Percentiles rank a stretch among this genome's conserved stretches.
Conservation (phyloP, 2,888 invertebrate genomes). For the Mythimna loreyi region DNA sequence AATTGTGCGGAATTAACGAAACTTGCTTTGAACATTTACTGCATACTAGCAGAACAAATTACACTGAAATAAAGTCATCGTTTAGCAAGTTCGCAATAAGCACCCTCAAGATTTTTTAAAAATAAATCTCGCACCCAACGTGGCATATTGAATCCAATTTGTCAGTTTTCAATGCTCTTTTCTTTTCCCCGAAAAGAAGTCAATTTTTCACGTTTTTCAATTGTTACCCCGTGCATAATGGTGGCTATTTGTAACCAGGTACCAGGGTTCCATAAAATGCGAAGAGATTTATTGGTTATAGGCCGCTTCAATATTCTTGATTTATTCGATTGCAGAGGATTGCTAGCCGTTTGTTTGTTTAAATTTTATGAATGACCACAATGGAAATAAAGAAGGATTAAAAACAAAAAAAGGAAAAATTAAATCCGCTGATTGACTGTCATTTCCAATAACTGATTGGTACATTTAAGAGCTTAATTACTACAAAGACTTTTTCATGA, state of each 20-base stretch:
- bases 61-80: neutral
- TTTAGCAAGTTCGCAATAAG: conserved; percentile 5
- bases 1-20: neutral
- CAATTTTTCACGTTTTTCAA: conserved; percentile 53
- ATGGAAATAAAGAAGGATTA: neutral
- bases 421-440: neutral
- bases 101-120: conserved; percentile 4
- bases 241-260: conserved; percentile 48
- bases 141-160: conserved; percentile 29
- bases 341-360: neutral
- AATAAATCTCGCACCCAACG: conserved; percentile 22
- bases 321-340: conserved; percentile 1
- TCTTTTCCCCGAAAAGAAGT: conserved; percentile 22
- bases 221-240: conserved; percentile 39
- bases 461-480: too few species aligned
- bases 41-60: neutral
- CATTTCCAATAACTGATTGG: neutral
- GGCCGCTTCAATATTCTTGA: conserved; percentile 21
- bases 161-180: conserved; percentile 23
- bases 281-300: conserved; percentile 40
- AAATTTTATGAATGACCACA: neutral
- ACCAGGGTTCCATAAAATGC: conserved; percentile 43
- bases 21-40: neutral
- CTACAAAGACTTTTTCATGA: neutral
- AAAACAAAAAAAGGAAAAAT: too few species aligned